These are phyloP conservation scores for Hiodon tergisus DNA, from an alignment of 2,113 vertebrate genomes.

Conservation along the genomic window DNA sequence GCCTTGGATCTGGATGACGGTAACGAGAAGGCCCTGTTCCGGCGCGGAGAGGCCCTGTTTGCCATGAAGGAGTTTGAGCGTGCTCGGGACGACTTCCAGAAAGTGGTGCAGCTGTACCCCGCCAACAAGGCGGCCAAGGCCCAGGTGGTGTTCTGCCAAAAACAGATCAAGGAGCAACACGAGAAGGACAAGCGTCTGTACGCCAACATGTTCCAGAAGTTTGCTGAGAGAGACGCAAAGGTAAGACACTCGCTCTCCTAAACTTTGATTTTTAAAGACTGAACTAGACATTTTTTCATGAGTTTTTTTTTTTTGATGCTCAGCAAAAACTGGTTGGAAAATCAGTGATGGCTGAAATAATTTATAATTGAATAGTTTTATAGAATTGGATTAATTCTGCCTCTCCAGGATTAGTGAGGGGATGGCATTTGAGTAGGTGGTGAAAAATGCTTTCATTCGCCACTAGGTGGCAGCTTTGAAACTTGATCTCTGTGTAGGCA, in stretches of 20 bases:
- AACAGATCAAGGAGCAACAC: conserved; percentile 82
- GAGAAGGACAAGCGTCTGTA: conserved; percentile 92
- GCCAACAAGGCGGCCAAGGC: conserved; percentile 87
- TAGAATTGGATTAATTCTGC: neutral
- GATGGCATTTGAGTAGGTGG: no score
- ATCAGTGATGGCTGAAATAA: no score
- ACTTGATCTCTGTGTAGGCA: neutral
- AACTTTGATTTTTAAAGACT: no score
- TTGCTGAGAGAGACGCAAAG: conserved; percentile 83
- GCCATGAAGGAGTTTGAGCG: conserved; percentile 85
- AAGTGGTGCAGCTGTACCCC: conserved; percentile 84
- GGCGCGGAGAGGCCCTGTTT: conserved; percentile 81
- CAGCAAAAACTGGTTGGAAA: no score
- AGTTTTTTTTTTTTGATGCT: no score
- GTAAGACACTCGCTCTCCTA: conserved; percentile 48
- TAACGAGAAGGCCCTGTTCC: conserved; percentile 93
- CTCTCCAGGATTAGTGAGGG: no score
- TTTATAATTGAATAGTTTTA: neutral
- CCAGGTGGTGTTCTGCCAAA: conserved; percentile 81
- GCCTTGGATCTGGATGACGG: conserved; percentile 77
- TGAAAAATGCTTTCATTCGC: neutral
- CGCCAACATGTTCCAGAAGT: conserved; percentile 96
- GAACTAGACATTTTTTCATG: no score
- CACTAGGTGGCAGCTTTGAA: conserved; percentile 5
- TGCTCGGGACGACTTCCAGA: conserved; percentile 83